phyloP scores from a whole-genome alignment of 2,888 invertebrate genomes.

The Apamea crenata region DNA sequence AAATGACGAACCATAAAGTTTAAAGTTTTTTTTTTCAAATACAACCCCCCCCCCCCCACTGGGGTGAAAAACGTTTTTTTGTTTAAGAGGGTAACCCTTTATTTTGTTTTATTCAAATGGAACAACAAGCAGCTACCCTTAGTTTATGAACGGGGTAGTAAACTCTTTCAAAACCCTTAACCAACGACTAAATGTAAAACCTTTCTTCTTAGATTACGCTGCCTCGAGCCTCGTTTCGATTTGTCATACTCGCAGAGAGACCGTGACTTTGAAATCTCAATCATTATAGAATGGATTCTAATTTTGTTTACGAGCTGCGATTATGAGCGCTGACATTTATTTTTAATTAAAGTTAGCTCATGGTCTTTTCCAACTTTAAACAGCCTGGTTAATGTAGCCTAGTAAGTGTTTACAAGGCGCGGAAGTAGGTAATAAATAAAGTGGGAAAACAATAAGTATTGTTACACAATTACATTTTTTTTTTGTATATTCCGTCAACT shows the following conservation, averaged over 20 bases:
- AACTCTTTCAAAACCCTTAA: no score
- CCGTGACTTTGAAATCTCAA: conserved; percentile 12
- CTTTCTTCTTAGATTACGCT: no score
- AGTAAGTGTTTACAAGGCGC: not conserved
- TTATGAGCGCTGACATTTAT: conserved; percentile 9
- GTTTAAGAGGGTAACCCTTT: not conserved
- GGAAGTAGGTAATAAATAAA: not conserved
- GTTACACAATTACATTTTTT: not conserved
- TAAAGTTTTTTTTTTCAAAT: not conserved
- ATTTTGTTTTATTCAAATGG: not conserved
- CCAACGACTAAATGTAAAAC: no score
- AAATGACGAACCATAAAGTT: not conserved
- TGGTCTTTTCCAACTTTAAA: not conserved
- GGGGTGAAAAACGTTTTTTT: not conserved
- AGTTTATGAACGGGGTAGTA: not conserved
- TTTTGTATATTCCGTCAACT: conserved; percentile 6
- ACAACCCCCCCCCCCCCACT: not conserved
- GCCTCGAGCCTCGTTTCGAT: not conserved
- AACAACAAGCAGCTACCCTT: not conserved
- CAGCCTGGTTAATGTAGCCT: not conserved
- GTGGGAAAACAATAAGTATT: not conserved
- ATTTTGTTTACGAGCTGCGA: conserved; percentile 20
- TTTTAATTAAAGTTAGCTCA: conserved; percentile 7
- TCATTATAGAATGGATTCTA: conserved; percentile 11
- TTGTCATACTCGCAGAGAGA: conserved; percentile 15